Evolutionary conservation across 2,888 invertebrate genomes (phyloP), one percentile per base, ranked within the genome.

Genomic region (Panopea generosa): DNA sequence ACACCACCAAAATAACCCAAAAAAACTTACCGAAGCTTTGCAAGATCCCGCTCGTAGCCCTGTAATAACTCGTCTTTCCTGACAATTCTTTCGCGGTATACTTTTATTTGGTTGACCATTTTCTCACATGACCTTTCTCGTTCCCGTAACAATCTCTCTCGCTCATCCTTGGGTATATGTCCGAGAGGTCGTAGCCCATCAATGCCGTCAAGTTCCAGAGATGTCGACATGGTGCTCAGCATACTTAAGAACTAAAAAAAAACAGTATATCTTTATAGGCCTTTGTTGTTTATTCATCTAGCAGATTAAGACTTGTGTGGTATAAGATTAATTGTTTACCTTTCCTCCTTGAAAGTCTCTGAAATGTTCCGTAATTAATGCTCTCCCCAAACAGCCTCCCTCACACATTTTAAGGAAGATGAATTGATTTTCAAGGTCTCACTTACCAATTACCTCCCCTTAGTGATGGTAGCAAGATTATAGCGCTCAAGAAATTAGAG

Each of bases 21-120:
- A n/a, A n/a, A n/a, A n/a, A n/a, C 22, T 22, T 72, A 91, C 90
- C 91, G 88, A 55, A 93, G 85, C 77, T 90, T 92, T 16, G 90
- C 89, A n/a, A 93, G 80, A 80, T 92, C 92, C 57, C 84, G 80
- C 72, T 93, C 93, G 76, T 92, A 93, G 26, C 90, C 91, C 56
- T 89, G 87, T n/a, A 93, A 77, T 11, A 93, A 82, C 38, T 91
- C 90, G 65, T 92, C 92, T 67, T 93, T 93, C 49, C 92, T 81
- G 6, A 74, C 63, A 22, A 92, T 86, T 55, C 90, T 77, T 40
- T 92, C 92, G 56, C 85, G 84, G 66, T 91, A 69, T 6, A 87
- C 84, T 74, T 84, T 87, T 29, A 92, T 86, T 29, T 88, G 83
- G 38, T 84, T 85, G 2, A 87, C 83, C 45, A 92, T 73, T 38